A percentile compares a stretch with the other conserved stretches of the same genome.
phyloP scores from a whole-genome alignment of 2,888 invertebrate species.

The Phortica magna region DNA sequence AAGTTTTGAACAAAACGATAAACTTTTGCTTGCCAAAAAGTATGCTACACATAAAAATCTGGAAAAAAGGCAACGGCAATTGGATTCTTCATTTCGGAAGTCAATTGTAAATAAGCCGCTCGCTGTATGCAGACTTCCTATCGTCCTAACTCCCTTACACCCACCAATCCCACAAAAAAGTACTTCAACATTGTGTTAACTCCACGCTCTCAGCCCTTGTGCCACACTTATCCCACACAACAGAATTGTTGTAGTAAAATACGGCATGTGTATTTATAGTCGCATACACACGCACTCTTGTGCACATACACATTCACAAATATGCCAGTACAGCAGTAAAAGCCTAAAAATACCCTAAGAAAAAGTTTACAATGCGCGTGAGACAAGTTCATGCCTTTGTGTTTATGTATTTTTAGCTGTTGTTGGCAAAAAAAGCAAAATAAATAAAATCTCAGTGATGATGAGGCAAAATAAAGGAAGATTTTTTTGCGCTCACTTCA shows the following conservation, averaged over 20 bases:
- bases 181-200: background rate
- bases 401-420: conserved; percentile 25
- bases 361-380: conserved; percentile 20
- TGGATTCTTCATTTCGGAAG: conserved; percentile 31
- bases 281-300: conserved; percentile 14
- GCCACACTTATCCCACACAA: background rate
- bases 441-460: conserved; percentile 26
- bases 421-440: conserved; percentile 5
- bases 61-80: background rate
- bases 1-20: too few species aligned
- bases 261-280: conserved; percentile 60
- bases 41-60: background rate
- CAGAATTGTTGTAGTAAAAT: conserved; percentile 37
- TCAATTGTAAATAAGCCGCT: conserved; percentile 34
- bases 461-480: conserved; percentile 1
- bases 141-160: background rate
- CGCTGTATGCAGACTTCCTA: conserved; percentile 22
- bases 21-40: conserved; percentile 6
- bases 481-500: conserved; percentile 10
- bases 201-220: background rate
- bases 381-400: background rate
- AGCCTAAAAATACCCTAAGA: conserved; percentile 56
- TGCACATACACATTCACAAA: background rate
- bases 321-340: background rate
- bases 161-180: background rate